A percentile compares a stretch with the other conserved stretches of the same genome.
phyloP scores from a whole-genome alignment of 1,140 invertebrate species.

The Ctenoplectra terminalis region DNA sequence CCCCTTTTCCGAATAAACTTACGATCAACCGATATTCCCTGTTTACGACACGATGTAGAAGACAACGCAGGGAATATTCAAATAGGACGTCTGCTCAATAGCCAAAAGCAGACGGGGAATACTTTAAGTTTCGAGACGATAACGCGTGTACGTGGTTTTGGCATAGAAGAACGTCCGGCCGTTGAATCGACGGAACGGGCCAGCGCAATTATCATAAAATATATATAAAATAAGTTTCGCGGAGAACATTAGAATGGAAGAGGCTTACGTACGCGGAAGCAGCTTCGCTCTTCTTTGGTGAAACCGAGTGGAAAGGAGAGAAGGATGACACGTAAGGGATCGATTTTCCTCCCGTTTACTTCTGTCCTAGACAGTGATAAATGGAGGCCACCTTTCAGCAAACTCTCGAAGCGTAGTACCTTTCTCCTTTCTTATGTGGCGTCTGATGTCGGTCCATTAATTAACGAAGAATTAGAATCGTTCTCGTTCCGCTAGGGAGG shows the following conservation, averaged over 20 bases:
- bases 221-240: constrained; percentile 51
- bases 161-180: constrained; percentile 42
- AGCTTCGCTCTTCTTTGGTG: constrained; percentile 22
- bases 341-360: constrained; percentile 78
- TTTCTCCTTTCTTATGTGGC: constrained; percentile 69
- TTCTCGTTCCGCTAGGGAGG: constrained; percentile 3
- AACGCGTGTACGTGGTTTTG: constrained; percentile 7
- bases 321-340: constrained; percentile 73
- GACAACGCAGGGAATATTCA: neutral
- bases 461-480: constrained; percentile 75
- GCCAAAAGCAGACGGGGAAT: constrained; percentile 6
- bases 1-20: neutral
- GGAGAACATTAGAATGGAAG: neutral
- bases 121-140: neutral
- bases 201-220: constrained; percentile 62
- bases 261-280: constrained; percentile 40
- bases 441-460: constrained; percentile 71
- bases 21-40: neutral
- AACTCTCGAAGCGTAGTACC: constrained; percentile 68
- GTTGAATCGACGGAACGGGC: constrained; percentile 14
- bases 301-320: constrained; percentile 56
- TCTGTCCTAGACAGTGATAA: constrained; percentile 80
- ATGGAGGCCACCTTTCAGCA: constrained; percentile 74
- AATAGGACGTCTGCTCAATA: neutral
- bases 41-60: constrained; percentile 8